phyloP scores from a whole-genome alignment of 2,113 vertebrate species.

The Phalacrocorax carbo region DNA sequence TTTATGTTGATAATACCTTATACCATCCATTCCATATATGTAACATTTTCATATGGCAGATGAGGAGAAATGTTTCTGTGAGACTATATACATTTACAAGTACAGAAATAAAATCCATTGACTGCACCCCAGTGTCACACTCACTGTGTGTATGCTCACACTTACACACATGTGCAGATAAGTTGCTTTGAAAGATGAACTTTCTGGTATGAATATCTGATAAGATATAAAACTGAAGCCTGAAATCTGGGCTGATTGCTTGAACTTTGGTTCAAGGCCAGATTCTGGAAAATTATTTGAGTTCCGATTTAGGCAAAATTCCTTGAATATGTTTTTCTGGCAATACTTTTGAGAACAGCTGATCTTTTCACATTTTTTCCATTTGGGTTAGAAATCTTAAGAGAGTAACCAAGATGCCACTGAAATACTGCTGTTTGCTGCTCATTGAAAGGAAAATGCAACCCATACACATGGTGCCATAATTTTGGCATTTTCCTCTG shows the following conservation, averaged over 20 bases:
- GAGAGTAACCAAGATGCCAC: constrained; percentile 38
- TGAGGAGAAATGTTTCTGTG: constrained; percentile 5
- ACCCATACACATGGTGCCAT: not conserved
- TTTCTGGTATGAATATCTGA: not conserved
- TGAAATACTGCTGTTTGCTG: constrained; percentile 29
- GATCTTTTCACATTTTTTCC: constrained; percentile 63
- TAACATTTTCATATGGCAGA: not conserved
- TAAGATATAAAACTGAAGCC: not conserved
- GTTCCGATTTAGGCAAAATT: constrained; percentile 33
- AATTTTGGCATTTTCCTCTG: not conserved
- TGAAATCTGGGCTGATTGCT: constrained; percentile 2
- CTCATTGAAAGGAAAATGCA: not conserved
- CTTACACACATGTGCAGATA: not conserved
- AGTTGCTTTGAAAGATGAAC: not conserved
- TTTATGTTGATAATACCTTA: not conserved
- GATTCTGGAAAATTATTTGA: constrained; percentile 34
- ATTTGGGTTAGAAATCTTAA: constrained; percentile 17
- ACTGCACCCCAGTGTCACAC: not conserved
- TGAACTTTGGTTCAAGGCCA: not conserved
- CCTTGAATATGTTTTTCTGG: constrained; percentile 42
- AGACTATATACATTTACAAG: not conserved
- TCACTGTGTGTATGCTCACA: not conserved
- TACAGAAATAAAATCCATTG: not conserved
- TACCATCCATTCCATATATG: not conserved
- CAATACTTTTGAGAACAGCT: constrained; percentile 52